A percentile compares a stretch with the other conserved stretches of the same genome.
phyloP scores from a whole-genome alignment of 2,113 vertebrate species.

The Pomatorhinus ruficollis region DNA sequence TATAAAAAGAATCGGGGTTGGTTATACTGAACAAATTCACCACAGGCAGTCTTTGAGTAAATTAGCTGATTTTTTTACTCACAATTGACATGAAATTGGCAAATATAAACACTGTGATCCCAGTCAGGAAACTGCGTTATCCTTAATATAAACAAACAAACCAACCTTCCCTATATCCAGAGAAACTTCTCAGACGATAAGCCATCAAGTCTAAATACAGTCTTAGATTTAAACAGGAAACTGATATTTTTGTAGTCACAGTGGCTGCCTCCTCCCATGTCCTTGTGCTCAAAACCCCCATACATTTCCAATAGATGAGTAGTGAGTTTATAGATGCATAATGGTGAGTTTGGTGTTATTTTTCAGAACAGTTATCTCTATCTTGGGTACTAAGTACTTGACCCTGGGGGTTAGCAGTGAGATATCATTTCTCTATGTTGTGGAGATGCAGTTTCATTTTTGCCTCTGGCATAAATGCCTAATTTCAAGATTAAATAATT shows the following conservation, averaged over 20 bases:
- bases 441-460: not conserved
- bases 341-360: not conserved
- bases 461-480: not conserved
- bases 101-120: not conserved
- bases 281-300: not conserved
- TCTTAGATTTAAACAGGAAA: constrained; percentile 49
- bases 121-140: not conserved
- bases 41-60: not conserved
- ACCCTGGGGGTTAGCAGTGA: not conserved
- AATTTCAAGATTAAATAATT: not conserved
- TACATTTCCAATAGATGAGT: not conserved
- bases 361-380: not conserved
- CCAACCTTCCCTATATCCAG: not conserved
- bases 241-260: not conserved
- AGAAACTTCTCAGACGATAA: not conserved
- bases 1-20: not conserved
- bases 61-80: not conserved
- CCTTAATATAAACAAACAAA: not conserved
- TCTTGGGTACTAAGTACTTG: not conserved
- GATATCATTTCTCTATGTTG: not conserved
- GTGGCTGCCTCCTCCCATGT: constrained; percentile 7
- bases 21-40: not conserved
- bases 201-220: not conserved
- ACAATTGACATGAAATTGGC: not conserved
- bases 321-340: too few relatives aligned